A percentile compares a stretch with the other conserved stretches of the same genome.
These are phyloP conservation scores for Pygoscelis adeliae DNA, from an alignment of 2,113 vertebrate genomes.

Conservation along the genomic window DNA sequence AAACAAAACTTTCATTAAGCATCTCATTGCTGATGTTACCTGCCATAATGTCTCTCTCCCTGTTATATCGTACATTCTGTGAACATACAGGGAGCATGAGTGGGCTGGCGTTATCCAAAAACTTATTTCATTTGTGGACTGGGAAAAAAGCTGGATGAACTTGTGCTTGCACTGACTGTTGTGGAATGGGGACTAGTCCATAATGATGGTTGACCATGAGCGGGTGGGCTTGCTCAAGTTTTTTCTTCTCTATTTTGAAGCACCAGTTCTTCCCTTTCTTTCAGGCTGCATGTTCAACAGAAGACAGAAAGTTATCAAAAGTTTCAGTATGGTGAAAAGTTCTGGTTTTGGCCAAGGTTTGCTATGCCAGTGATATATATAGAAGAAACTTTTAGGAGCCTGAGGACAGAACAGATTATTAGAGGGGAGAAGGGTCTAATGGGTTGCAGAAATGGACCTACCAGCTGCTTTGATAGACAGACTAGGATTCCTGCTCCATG, in stretches of 20 bases:
- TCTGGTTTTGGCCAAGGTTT: not conserved
- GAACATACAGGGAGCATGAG: not conserved
- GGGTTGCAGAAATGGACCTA: not conserved
- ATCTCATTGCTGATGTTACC: not conserved
- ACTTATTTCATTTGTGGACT: not conserved
- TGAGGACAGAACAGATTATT: not conserved
- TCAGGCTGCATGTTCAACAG: not conserved
- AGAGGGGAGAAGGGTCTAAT: not conserved
- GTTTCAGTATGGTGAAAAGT: not conserved
- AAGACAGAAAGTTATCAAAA: not conserved
- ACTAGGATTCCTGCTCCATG: not conserved
- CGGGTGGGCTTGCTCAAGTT: accelerated
- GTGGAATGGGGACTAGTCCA: not conserved
- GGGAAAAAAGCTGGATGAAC: not conserved
- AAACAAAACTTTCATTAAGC: not conserved
- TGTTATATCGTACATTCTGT: not conserved
- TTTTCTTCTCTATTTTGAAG: not conserved
- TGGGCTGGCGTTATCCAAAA: not conserved
- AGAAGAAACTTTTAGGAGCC: not conserved
- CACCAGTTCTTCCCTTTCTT: not conserved
- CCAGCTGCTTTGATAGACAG: not conserved
- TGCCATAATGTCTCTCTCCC: not conserved
- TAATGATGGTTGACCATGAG: not conserved
- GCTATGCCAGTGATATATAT: not conserved
- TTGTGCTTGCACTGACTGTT: not conserved